Evolutionary conservation across 2,888 invertebrate genomes (phyloP).

Genomic region (Amiota communis): DNA sequence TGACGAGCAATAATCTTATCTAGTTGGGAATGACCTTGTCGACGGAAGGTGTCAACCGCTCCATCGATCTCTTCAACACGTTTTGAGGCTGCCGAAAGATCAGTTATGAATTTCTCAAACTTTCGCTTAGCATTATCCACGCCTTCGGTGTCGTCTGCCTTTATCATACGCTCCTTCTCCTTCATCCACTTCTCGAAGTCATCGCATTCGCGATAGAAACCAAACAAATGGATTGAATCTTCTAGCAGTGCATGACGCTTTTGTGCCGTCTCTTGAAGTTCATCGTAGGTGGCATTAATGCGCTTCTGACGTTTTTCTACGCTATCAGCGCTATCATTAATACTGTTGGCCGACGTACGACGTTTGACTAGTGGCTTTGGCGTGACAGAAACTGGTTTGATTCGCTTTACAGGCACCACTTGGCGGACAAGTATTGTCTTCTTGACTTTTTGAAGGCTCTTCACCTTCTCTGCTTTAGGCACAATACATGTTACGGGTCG

Average conservation of each 20-base stretch:
- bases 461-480: slow-evolving; percentile 87
- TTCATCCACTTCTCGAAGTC: slow-evolving; percentile 98
- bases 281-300: slow-evolving; percentile 87
- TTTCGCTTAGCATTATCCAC: slow-evolving; percentile 95
- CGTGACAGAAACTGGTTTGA: slow-evolving; percentile 74
- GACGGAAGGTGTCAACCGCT: slow-evolving; percentile 88
- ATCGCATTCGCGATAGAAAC: slow-evolving; percentile 96
- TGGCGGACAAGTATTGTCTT: slow-evolving; percentile 91
- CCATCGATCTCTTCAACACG: slow-evolving; percentile 91
- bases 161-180: slow-evolving; percentile 91
- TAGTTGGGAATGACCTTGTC: slow-evolving; percentile 88
- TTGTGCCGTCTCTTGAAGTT: slow-evolving; percentile 85
- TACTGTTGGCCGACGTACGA: slow-evolving; percentile 70
- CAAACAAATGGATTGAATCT: slow-evolving; percentile 92
- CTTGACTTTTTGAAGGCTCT: slow-evolving; percentile 88
- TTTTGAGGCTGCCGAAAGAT: slow-evolving; percentile 93
- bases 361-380: slow-evolving; percentile 72
- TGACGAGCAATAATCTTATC: slow-evolving; percentile 85
- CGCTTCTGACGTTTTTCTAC: slow-evolving; percentile 86
- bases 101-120: slow-evolving; percentile 97
- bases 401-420: slow-evolving; percentile 84
- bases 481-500: slow-evolving; percentile 87
- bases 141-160: slow-evolving; percentile 86
- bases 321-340: slow-evolving; percentile 80
- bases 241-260: slow-evolving; percentile 88